These are phyloP conservation scores for Pseudorhiza aurosa DNA, from an alignment of 30 jellyfish, hydroid and myxozoan genomes.

Conservation along the genomic window DNA sequence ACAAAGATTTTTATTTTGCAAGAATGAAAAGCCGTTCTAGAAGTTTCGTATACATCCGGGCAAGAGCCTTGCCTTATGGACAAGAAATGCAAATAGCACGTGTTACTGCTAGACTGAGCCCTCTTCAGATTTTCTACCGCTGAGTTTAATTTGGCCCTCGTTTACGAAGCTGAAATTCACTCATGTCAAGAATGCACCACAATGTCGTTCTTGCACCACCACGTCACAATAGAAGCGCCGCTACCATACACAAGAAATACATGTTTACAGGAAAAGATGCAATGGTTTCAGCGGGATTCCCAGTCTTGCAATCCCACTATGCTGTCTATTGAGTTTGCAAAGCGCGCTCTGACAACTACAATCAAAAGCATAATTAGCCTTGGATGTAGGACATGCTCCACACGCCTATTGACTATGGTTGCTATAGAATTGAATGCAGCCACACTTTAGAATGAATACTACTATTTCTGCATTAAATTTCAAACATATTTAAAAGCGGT, in stretches of 20 bases:
- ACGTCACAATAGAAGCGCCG: too few species aligned
- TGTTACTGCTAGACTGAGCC: too few species aligned
- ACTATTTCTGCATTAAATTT: conserved; percentile 14
- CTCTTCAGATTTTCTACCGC: too few species aligned
- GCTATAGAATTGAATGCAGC: conserved; percentile 30
- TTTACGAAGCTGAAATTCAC: too few species aligned
- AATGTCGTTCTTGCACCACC: too few species aligned
- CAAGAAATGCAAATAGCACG: too few species aligned
- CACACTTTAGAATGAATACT: conserved; percentile 30
- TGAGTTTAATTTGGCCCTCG: too few species aligned
- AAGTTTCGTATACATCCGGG: too few species aligned
- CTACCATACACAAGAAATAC: neutral
- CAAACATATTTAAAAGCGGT: conserved; percentile 32
- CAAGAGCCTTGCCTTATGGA: too few species aligned
- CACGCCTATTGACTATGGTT: conserved; percentile 7
- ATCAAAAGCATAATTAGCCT: conserved; percentile 3
- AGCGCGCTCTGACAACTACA: conserved; percentile 6
- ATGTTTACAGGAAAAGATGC: neutral
- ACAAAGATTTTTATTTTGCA: too few species aligned
- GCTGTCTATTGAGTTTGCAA: neutral
- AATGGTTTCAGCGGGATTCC: conserved; percentile 4
- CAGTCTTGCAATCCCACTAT: neutral
- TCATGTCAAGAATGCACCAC: too few species aligned
- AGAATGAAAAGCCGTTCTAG: too few species aligned
- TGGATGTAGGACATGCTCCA: neutral